These are phyloP conservation scores for Pedionomus torquatus DNA, from an alignment of 2,113 vertebrate genomes.

Conservation along the genomic window DNA sequence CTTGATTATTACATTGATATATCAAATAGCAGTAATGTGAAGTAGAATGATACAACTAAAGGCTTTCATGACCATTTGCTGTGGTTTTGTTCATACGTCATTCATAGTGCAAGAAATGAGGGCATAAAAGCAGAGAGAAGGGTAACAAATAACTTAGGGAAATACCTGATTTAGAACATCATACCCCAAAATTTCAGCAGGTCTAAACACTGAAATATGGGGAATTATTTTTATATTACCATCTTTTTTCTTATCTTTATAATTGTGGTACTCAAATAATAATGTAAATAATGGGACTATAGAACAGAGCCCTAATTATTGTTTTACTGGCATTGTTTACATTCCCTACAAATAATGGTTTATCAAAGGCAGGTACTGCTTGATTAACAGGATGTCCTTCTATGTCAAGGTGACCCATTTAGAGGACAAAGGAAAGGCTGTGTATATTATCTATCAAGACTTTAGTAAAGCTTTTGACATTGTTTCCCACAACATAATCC, in stretches of 20 bases:
- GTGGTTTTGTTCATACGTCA: neutral
- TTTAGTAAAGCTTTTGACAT: neutral
- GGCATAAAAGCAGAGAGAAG: neutral
- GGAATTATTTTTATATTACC: neutral
- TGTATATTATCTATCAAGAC: neutral
- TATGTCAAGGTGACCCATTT: neutral
- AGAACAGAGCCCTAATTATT: neutral
- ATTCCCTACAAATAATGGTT: neutral
- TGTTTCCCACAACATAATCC: neutral
- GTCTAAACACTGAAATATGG: neutral
- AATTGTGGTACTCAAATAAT: neutral
- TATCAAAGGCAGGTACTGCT: neutral
- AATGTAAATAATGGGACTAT: neutral
- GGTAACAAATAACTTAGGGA: neutral
- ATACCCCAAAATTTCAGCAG: neutral
- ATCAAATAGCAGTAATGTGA: neutral
- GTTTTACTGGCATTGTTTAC: neutral
- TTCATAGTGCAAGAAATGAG: neutral
- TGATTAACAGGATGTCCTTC: neutral
- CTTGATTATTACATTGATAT: neutral
- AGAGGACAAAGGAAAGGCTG: neutral
- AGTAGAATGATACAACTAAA: neutral
- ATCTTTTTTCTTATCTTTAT: neutral
- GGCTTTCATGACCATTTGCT: neutral
- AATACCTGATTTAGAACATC: neutral